Evolutionary conservation across 2,113 vertebrate species (phyloP), one percentile per base, ranked within the genome.

Genomic region (Ictidomys tridecemlineatus): DNA sequence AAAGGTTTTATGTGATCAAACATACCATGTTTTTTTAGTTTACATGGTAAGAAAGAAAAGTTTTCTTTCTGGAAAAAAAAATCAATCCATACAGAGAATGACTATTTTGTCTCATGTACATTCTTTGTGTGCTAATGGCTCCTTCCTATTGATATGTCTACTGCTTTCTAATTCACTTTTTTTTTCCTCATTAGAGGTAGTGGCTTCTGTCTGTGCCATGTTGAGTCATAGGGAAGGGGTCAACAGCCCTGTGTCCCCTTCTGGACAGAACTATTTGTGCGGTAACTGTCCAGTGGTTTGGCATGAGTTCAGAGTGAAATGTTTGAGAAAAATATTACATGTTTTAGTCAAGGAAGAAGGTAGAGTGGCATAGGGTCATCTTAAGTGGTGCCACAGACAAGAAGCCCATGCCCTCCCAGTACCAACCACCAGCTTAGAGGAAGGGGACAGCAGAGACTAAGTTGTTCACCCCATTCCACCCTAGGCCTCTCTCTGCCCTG

Each of bases 271-370:
- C 7, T 37, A 48, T 30, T 12, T 30, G 20, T 48, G 28, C 26
- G 63, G 26, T 69, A 14, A 18, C 22, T 58, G 42, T 45, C 42
- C 58, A 26, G 72, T 1, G 4, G n/a, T 9, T 17, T 22, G 42
- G n/a, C 10, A 18, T 37, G 32, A 74, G n/a, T 34, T 45, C 30
- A 34, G 3, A 20, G 4, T 42, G 4, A 24, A 58, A 48, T 78
- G 1, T 24, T 14, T 45, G 72, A 99, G 97, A 99, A 99, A 97
- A 99, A 96, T 99, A 99, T 0, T 8, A 82, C 99, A 48, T 48
- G 95, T 99, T 99, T 98, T 99, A 99, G 95, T 99, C 99, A 4
- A 99, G 99, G 98, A 99, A 99, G 86, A 99, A 99, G 0, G 99
- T 99, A 0, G 99, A 99, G 26, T 99, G 86, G 99, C 99, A 0